Base-by-base conservation (phyloP, 1,140 invertebrate species). In the Sitodiplosis mosellana region DNA sequence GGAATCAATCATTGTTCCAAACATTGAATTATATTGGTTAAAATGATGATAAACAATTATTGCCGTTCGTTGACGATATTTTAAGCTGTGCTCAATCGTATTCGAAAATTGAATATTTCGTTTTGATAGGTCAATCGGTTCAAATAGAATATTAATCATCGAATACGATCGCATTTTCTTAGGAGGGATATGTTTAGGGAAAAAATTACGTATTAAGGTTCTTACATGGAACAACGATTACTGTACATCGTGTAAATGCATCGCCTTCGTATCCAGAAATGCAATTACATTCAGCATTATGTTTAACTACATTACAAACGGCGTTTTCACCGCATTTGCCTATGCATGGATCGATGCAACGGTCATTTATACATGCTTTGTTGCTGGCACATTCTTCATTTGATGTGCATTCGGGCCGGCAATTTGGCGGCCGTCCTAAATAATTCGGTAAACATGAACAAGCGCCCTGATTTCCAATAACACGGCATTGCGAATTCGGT, bases 301-400 rank as follows among this genome's bases (percentile, higher is more conserved):
- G 73, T 43, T 72, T 70, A 42, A 68, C 68, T 33, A 73, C 70
- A 56, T 69, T 64, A 56, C 74, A 76, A 51, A 66, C 63, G 22
- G 69, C 66, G 51, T 73, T 70, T 49, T 60, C 56, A 5, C 71
- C 71, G 48, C 66, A 69, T 21, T 64, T 68, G 45, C 73, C 75
- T 18, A 71, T 71, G 54, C 76, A 78, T 42, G 75, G 75, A 59
- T 77, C 74, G 11, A 63, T 52, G 56, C 79, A 82, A 56, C 72
- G 73, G 53, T 75, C 70, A 54, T 75, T 77, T 42, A 74, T 62
- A 54, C 78, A 81, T 45, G 76, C 75, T 59, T 66, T 64, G 49
- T 73, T 70, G 46, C 64, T 55, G 41, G 73, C 60, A 59, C 78
- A 81, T 57, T 81, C 77, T n/a, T 72, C 69, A 59, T 76, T 78